These are phyloP conservation scores for Hydrophis major DNA, from an alignment of 2,797 vertebrate genomes.

Conservation along the genomic window DNA sequence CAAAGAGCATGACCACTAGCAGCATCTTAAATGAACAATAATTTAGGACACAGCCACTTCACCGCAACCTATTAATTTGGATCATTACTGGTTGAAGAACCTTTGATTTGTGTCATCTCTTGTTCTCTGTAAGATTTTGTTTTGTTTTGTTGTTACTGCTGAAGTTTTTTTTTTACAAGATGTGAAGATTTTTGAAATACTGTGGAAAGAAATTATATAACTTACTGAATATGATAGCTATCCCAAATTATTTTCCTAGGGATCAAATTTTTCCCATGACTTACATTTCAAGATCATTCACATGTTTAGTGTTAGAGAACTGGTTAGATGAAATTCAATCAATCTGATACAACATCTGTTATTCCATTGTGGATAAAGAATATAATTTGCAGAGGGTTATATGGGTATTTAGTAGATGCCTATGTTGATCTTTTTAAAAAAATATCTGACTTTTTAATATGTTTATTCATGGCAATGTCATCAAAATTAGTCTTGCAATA, in stretches of 20 bases:
- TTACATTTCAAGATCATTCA: not conserved
- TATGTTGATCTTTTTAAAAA: not conserved
- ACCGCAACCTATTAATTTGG: constrained; percentile 8
- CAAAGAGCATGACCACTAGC: not conserved
- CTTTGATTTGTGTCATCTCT: not conserved
- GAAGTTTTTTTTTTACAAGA: not conserved
- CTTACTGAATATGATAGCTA: not conserved
- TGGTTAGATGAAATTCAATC: not conserved
- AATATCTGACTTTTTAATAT: not conserved
- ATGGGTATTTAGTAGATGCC: not conserved
- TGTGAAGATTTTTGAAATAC: not conserved
- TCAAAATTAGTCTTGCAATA: not conserved
- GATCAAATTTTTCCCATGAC: not conserved
- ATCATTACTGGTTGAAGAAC: not conserved
- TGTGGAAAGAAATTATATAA: not conserved
- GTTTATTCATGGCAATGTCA: not conserved
- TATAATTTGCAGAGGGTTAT: not conserved
- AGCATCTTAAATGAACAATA: constrained; percentile 12
- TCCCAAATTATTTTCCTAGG: not conserved
- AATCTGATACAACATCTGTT: not conserved
- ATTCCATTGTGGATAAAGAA: not conserved
- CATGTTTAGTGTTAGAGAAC: not conserved
- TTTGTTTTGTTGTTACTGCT: not conserved
- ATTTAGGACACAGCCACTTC: not conserved
- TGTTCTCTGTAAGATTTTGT: not conserved